These are phyloP conservation scores for Scortum barcoo DNA, from an alignment of 2,113 vertebrate genomes.

Conservation along the genomic window DNA sequence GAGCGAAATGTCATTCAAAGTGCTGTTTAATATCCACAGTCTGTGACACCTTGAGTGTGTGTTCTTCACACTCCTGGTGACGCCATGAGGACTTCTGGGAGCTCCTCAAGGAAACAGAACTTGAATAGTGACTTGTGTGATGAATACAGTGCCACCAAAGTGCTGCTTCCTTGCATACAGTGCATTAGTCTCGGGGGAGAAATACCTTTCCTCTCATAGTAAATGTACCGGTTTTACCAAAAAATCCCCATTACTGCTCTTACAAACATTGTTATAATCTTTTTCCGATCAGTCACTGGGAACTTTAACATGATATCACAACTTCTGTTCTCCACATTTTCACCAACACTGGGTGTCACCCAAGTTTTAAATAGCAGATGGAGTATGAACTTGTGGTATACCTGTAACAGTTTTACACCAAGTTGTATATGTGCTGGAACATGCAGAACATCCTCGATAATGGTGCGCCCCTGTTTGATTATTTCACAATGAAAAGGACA, in stretches of 20 bases:
- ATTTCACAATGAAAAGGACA: background rate
- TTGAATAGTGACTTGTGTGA: constrained; percentile 6
- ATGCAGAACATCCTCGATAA: background rate
- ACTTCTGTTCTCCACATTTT: background rate
- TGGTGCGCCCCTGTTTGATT: background rate
- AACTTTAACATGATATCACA: background rate
- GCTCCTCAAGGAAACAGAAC: background rate
- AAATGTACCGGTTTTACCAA: background rate
- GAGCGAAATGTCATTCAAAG: background rate
- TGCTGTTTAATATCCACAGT: background rate
- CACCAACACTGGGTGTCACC: background rate
- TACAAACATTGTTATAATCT: background rate
- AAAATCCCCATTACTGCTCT: background rate
- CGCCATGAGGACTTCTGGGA: background rate
- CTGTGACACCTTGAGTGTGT: background rate
- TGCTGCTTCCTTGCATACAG: background rate
- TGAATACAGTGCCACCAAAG: background rate
- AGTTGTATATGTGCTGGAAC: too few species aligned
- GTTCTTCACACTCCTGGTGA: background rate
- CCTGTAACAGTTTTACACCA: too few species aligned
- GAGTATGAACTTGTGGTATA: background rate
- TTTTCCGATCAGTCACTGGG: constrained; percentile 2
- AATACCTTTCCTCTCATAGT: constrained; percentile 6
- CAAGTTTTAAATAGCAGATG: background rate
- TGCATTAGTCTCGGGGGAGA: background rate